A percentile compares a stretch with the other conserved stretches of the same genome.
Conservation (phyloP, 2,113 vertebrate species). For the Coracopsis vasa region DNA sequence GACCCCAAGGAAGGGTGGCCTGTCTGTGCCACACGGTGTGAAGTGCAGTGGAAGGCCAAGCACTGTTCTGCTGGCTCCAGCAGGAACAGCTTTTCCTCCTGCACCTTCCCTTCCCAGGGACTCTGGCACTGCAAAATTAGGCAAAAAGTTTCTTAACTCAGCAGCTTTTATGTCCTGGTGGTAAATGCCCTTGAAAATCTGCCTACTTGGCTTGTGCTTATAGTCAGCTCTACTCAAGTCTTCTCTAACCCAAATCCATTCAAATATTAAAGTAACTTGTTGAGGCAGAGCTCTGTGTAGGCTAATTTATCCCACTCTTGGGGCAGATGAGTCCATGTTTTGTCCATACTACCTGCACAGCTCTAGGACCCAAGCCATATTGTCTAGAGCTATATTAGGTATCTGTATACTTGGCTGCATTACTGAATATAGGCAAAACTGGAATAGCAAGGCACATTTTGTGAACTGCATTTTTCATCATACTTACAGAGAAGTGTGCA, state of each 20-base stretch:
- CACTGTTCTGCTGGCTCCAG: neutral
- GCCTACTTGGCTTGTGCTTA: constrained; percentile 31
- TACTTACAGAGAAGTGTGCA: neutral
- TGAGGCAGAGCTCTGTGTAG: neutral
- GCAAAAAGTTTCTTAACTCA: constrained; percentile 32
- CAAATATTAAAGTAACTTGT: neutral
- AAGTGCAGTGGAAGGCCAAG: neutral
- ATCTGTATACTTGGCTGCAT: neutral
- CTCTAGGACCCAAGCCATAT: neutral
- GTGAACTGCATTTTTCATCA: constrained; percentile 2
- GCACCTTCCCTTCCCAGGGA: neutral
- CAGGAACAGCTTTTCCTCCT: neutral
- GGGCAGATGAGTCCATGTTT: neutral
- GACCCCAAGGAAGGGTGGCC: fast-evolving
- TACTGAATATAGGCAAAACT: constrained; percentile 16
- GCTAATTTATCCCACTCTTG: neutral
- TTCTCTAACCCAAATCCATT: neutral
- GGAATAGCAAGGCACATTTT: neutral
- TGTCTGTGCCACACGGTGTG: neutral
- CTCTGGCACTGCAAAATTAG: constrained; percentile 27
- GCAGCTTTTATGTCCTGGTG: constrained; percentile 21
- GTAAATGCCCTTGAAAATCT: constrained; percentile 52
- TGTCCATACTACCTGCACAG: neutral
- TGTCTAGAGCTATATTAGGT: neutral
- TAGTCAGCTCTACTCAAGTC: constrained; percentile 13